Conservation (phyloP, 2,888 invertebrate genomes). For the Allolobophora icterica region DNA sequence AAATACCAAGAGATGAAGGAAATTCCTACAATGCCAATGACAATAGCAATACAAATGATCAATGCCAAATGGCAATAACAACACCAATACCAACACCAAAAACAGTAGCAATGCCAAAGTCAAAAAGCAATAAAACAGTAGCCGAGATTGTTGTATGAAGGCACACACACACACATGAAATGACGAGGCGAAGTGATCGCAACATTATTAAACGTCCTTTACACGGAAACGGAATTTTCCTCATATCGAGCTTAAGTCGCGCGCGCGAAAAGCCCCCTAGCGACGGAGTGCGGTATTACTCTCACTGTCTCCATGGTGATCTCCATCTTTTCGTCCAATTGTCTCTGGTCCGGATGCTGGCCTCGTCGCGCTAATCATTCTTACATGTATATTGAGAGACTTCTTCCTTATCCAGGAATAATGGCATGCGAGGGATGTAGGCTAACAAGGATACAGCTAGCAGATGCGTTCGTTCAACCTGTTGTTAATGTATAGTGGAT, state of each 20-base stretch:
- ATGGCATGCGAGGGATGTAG: neutral
- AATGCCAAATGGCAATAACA: too few relatives aligned
- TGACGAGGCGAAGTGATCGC: too few relatives aligned
- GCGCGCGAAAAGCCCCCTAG: neutral
- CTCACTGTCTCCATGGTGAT: neutral
- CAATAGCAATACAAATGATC: neutral
- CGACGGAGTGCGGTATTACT: neutral
- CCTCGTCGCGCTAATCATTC: conserved; percentile 4
- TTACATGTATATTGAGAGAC: too few relatives aligned
- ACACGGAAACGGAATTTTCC: neutral
- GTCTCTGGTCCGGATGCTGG: neutral
- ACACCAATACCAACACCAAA: too few relatives aligned
- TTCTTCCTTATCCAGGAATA: neutral
- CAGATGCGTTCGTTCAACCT: neutral
- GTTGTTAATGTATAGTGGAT: neutral
- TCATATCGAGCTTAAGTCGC: neutral
- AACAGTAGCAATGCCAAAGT: too few relatives aligned
- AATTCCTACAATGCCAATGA: neutral
- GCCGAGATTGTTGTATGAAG: too few relatives aligned
- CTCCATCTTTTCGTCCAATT: neutral
- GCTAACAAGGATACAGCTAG: neutral
- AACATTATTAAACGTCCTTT: too few relatives aligned
- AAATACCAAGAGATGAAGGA: neutral
- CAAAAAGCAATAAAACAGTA: neutral
- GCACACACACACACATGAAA: too few relatives aligned